A percentile compares a stretch with the other conserved stretches of the same genome.
Evolutionary conservation across 2,113 vertebrate genomes (phyloP).

Genomic region (Tinamus guttatus): DNA sequence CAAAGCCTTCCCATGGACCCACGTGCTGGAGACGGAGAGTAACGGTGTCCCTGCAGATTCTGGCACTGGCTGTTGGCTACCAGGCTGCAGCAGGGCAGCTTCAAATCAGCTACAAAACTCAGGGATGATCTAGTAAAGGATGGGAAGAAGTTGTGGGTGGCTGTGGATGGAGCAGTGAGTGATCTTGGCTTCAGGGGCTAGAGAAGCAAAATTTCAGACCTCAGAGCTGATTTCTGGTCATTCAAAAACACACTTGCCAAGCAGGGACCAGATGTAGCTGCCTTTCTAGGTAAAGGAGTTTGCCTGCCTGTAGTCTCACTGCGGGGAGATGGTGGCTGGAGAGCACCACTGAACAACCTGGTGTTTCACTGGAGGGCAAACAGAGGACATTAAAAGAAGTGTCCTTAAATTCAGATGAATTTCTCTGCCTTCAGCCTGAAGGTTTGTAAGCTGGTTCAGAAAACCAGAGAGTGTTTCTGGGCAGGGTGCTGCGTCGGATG

Average conservation of each 20-base stretch:
- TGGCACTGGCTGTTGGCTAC: neutral
- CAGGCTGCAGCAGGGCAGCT: neutral
- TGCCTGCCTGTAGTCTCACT: neutral
- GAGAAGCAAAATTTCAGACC: neutral
- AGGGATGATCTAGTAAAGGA: neutral
- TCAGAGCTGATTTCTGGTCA: neutral
- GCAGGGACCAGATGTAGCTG: neutral
- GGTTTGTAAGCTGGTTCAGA: neutral
- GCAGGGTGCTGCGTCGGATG: neutral
- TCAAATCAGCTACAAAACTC: neutral
- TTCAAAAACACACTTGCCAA: neutral
- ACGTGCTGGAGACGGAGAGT: neutral
- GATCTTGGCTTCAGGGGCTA: neutral
- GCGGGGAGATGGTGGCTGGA: neutral
- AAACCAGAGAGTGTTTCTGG: neutral
- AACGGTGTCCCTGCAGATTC: neutral
- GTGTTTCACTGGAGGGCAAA: neutral
- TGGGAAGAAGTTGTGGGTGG: accelerated
- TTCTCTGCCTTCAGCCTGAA: neutral
- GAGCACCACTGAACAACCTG: too few species aligned
- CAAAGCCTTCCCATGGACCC: neutral
- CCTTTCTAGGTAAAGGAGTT: neutral
- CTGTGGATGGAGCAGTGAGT: neutral
- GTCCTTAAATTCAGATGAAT: neutral
- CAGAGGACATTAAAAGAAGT: neutral